Conservation (phyloP, 1,140 invertebrate genomes). For the Sarcophaga bullata region DNA sequence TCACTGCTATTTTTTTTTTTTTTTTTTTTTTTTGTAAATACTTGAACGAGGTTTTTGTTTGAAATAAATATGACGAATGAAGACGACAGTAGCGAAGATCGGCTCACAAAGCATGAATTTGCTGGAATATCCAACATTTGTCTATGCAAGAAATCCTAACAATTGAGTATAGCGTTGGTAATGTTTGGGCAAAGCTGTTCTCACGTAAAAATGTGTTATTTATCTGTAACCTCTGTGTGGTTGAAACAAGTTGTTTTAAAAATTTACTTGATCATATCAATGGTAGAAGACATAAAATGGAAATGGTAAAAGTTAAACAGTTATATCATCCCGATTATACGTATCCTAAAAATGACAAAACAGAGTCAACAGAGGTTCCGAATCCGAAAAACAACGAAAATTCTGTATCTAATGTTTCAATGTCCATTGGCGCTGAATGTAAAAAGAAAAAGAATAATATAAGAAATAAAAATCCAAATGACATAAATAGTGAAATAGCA, state of each 20-base stretch:
- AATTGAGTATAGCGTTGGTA: slow-evolving; percentile 34
- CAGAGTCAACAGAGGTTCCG: neutral
- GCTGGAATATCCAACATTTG: slow-evolving; percentile 28
- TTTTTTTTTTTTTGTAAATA: neutral
- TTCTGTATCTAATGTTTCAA: neutral
- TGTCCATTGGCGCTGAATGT: neutral
- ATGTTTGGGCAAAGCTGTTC: slow-evolving; percentile 48
- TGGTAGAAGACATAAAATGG: slow-evolving; percentile 53
- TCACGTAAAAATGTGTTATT: slow-evolving; percentile 40
- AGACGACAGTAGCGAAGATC: slow-evolving; percentile 7
- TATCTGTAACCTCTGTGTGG: slow-evolving; percentile 50
- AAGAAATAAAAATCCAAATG: neutral
- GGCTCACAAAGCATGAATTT: slow-evolving; percentile 21
- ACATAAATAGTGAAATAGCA: too few species aligned
- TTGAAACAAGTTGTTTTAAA: slow-evolving; percentile 51
- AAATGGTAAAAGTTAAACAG: slow-evolving; percentile 45
- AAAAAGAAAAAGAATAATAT: neutral
- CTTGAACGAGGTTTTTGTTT: neutral
- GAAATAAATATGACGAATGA: neutral
- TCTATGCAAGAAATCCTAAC: slow-evolving; percentile 28
- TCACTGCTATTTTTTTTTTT: neutral
- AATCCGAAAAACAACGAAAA: neutral
- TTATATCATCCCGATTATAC: slow-evolving; percentile 42
- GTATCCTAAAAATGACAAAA: slow-evolving; percentile 6
- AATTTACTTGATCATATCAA: slow-evolving; percentile 53